phyloP scores from a whole-genome alignment of 2,113 vertebrate genomes.

The Entelurus aequoreus region DNA sequence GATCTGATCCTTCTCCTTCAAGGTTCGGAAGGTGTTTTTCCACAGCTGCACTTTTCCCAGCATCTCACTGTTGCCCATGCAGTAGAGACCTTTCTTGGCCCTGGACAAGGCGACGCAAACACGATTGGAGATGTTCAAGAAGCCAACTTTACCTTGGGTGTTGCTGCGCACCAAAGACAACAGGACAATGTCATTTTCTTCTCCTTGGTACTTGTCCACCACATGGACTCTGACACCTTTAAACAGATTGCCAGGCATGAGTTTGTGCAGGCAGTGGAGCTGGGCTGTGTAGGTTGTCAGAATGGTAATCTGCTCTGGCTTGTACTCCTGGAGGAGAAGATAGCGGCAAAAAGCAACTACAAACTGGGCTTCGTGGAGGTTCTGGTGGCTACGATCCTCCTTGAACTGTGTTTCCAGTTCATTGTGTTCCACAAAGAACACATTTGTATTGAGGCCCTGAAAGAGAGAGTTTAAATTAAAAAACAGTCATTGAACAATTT shows the following conservation, averaged over 20 bases:
- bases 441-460: slow-evolving; percentile 80
- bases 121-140: slow-evolving; percentile 86
- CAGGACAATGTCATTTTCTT: slow-evolving; percentile 92
- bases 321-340: slow-evolving; percentile 82
- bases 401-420: slow-evolving; percentile 77
- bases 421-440: slow-evolving; percentile 88
- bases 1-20: slow-evolving; percentile 72
- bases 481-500: too few relatives aligned
- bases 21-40: slow-evolving; percentile 82
- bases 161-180: slow-evolving; percentile 93
- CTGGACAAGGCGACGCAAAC: slow-evolving; percentile 91
- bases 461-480: slow-evolving; percentile 19
- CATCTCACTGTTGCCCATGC: slow-evolving; percentile 84
- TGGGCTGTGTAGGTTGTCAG: slow-evolving; percentile 92
- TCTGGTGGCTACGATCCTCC: slow-evolving; percentile 89
- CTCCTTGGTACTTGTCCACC: slow-evolving; percentile 96
- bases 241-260: slow-evolving; percentile 80
- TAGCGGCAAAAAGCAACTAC: slow-evolving; percentile 85
- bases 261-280: slow-evolving; percentile 80
- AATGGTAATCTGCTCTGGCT: slow-evolving; percentile 88
- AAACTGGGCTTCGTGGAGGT: slow-evolving; percentile 83
- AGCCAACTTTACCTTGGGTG: slow-evolving; percentile 75
- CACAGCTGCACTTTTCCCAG: slow-evolving; percentile 80
- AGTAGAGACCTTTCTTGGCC: slow-evolving; percentile 89
- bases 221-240: slow-evolving; percentile 86